Percentiles rank a stretch among this genome's conserved stretches.
These are phyloP conservation scores for Bucorvus abyssinicus DNA, from an alignment of 2,797 vertebrate species.

Conservation along the genomic window DNA sequence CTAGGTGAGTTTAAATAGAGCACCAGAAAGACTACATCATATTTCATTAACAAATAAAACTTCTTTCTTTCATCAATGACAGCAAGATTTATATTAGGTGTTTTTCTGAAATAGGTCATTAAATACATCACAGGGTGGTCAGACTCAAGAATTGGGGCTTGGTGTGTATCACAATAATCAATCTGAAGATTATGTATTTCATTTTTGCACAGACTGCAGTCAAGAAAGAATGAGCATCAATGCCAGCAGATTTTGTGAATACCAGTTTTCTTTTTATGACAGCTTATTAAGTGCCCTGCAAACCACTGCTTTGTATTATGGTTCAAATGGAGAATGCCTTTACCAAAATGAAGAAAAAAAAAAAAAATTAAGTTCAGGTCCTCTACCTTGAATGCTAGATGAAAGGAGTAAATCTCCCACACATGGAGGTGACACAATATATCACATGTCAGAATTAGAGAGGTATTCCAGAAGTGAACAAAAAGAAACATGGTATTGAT, in stretches of 20 bases:
- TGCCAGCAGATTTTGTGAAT: neutral
- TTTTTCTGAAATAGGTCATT: conserved; percentile 57
- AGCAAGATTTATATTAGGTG: conserved; percentile 63
- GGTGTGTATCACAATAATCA: conserved; percentile 41
- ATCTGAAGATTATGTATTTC: conserved; percentile 43
- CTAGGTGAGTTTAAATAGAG: conserved; percentile 80
- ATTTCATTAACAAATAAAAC: conserved; percentile 87
- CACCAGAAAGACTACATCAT: conserved; percentile 79
- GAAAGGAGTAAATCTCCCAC: neutral
- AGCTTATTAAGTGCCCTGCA: neutral
- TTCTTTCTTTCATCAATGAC: conserved; percentile 67
- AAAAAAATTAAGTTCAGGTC: neutral
- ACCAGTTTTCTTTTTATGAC: neutral
- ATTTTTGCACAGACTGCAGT: neutral
- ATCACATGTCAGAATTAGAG: conserved; percentile 11
- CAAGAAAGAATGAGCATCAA: neutral
- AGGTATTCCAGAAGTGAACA: neutral
- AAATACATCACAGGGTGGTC: conserved; percentile 68
- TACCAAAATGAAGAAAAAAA: neutral
- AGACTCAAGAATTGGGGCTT: conserved; percentile 30
- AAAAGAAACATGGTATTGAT: conserved; percentile 43
- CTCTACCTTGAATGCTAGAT: conserved; percentile 21
- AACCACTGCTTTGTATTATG: conserved; percentile 5
- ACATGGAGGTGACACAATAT: neutral
- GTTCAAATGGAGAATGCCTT: neutral